Conservation (phyloP, 2,113 vertebrate species). For the Sakesphorus luctuosus region DNA sequence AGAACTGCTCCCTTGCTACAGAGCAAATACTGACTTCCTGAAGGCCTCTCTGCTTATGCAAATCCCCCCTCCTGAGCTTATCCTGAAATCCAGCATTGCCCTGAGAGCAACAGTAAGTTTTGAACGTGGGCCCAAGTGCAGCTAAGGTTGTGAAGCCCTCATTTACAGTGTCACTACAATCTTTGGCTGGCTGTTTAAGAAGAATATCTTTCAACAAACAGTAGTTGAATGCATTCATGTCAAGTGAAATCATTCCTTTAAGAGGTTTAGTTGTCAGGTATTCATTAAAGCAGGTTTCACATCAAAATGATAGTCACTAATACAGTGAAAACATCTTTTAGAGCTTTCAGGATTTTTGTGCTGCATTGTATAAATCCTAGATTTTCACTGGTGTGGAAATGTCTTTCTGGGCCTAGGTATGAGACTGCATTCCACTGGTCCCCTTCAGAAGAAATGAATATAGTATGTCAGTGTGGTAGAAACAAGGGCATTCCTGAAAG, state of each 20-base stretch:
- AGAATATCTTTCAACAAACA: constrained; percentile 69
- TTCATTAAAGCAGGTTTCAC: constrained; percentile 76
- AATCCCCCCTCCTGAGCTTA: not conserved
- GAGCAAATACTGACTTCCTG: not conserved
- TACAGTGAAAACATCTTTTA: constrained; percentile 72
- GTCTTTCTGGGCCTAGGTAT: not conserved
- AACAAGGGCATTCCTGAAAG: not conserved
- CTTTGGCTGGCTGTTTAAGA: constrained; percentile 64
- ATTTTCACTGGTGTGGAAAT: not conserved
- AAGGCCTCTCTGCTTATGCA: not conserved
- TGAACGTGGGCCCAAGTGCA: accelerated
- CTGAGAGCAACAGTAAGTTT: not conserved
- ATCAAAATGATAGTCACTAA: constrained; percentile 78
- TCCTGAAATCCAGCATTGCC: not conserved
- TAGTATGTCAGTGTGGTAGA: not conserved
- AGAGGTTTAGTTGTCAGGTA: constrained; percentile 78
- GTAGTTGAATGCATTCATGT: constrained; percentile 66
- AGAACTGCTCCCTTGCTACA: not conserved
- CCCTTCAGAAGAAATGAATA: not conserved
- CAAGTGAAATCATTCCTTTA: constrained; percentile 74
- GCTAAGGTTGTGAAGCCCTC: not conserved
- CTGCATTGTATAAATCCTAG: not conserved
- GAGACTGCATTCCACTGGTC: not conserved
- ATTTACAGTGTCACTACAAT: constrained; percentile 14
- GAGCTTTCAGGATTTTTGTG: constrained; percentile 11